Evolutionary conservation across 2,888 invertebrate genomes (phyloP), one percentile per base, ranked within the genome.

Genomic region (Physocephala rufipes): DNA sequence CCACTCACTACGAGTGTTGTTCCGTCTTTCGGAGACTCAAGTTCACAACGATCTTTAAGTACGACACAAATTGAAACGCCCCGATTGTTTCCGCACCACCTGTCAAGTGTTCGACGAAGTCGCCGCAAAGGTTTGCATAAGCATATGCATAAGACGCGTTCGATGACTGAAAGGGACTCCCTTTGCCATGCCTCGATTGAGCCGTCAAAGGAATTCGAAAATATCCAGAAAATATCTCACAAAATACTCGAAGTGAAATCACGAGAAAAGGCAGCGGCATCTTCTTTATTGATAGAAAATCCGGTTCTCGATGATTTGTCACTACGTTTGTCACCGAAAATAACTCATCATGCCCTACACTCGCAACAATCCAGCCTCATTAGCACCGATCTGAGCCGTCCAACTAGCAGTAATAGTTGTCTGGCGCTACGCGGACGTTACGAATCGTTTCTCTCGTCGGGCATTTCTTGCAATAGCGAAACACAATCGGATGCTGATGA

Each of bases 71-170:
- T 78, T 72, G 83, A 84, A 72, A 76, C 73, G 19, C 77, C 84
- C 67, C 83, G 82, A 76, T 75, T 83, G 66, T 84, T 84, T 76
- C 85, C 84, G 58, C 81, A 84, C 47, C 84, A 84, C 74, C 85
- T 84, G 85, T 84, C 84, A 55, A 84, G 84, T 76, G 83, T 84
- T 53, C 77, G 84, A 12, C 78, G 84, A 21, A 84, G 85, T 73
- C 82, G 84, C 16, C 72, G 78, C 0, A 77, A 82, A 2, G 73
- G 74, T 49, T 72, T 68, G 61, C 77, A 76, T 30, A 69, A 30
- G 70, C 71, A 2, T 74, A 30, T 66, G 68, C 45, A 24, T 15
- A 15, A 43, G 21, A 13, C 19, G n/a, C 21, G 43, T 19, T 43
- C 43, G 19, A 9, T 43, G 16, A 21, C 63, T 9, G 61, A n/a